Evolutionary conservation across 1,140 invertebrate species (phyloP), one percentile per base, ranked within the genome.

Genomic region (Lanistes nyassanus): DNA sequence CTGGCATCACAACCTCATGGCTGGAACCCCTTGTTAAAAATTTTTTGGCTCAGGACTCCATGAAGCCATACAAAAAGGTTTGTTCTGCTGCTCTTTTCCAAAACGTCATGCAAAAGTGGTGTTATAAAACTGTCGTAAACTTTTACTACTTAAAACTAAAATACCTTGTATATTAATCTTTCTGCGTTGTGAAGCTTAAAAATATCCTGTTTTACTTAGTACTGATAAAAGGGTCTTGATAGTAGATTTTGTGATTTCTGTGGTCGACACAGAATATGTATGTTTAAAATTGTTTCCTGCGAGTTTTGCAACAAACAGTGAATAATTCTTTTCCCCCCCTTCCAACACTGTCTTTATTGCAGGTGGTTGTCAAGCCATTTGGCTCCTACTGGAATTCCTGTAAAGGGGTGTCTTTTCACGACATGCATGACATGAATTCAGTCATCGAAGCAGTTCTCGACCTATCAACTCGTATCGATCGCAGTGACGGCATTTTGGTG

Each of bases 361-460:
- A 84, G 82, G 74, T 84, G 66, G 83, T 84, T 3, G 82, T 84
- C 1, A 84, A 84, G 70, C 83, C 83, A 3, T 84, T 79, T 0
- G 81, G 83, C 65, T 42, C 77, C 9, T 65, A 68, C 4, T 81
- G 78, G 78, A 76, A 80, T 58, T 80, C 79, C 0, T 81, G 83
- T 65, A 60, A 79, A 13, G 77, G 78, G 23, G 82, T 84, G 11
- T 76, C 79, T 3, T 80, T 76, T 55, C 80, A 84, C 39, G 39
- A 66, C 37, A 53, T 29, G 5, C 65, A 29, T 51, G 74, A 82
- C 58, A 4, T 73, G 0, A 62, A 62, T 9, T 47, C 42, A 4
- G 70, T 84, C 11, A 34, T 66, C 39, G 29, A 72, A 5, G 80
- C 82, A 13, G 78, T 73, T 36, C 39, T 76, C 31, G 51, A 74